A percentile compares a stretch with the other conserved stretches of the same genome.
Evolutionary conservation across 2,888 invertebrate species (phyloP).

Genomic region (Tipula vernalis): DNA sequence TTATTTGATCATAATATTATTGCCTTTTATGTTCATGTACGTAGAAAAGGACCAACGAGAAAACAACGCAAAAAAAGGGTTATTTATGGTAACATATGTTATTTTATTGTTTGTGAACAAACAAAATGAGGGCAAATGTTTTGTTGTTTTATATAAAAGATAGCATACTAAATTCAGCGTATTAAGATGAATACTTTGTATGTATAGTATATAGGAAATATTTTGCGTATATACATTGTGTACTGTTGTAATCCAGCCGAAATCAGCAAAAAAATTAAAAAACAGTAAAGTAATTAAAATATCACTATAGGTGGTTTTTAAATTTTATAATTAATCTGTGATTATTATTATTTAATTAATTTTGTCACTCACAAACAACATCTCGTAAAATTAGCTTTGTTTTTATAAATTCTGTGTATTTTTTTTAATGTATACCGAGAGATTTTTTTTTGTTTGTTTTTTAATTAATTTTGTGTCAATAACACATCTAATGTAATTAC

Average conservation of each 20-base stretch:
- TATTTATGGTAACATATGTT: neutral
- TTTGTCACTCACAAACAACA: neutral
- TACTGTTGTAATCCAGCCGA: neutral
- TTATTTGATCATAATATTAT: neutral
- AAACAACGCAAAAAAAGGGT: neutral
- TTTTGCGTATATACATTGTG: too few species aligned
- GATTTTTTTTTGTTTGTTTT: neutral
- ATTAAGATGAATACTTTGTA: neutral
- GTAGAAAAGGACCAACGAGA: neutral
- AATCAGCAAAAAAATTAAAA: neutral
- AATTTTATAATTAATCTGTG: neutral
- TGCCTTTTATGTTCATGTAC: neutral
- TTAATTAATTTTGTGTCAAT: neutral
- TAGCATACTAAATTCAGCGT: neutral
- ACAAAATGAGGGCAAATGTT: neutral
- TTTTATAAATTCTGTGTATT: neutral
- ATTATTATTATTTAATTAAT: conserved; percentile 4
- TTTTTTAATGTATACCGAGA: neutral
- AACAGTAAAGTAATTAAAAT: neutral
- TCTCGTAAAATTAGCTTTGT: neutral
- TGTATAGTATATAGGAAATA: neutral
- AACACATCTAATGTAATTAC: neutral
- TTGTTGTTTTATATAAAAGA: neutral
- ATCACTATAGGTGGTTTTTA: neutral
- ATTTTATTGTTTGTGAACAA: neutral